phyloP scores from a whole-genome alignment of 2,797 vertebrate genomes.

The Cheirogaleus major region DNA sequence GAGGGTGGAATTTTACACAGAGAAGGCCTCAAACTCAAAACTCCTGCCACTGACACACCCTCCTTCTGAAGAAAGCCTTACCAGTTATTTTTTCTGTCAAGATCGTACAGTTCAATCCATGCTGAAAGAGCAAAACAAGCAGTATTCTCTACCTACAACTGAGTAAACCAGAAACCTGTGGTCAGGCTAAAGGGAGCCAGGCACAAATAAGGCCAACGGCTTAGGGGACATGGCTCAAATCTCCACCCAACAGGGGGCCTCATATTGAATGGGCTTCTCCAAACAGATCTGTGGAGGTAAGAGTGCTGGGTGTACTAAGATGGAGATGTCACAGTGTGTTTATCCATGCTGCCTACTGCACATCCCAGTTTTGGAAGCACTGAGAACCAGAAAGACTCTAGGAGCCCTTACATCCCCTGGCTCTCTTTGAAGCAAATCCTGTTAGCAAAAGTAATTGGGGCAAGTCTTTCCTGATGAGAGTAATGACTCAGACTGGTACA shows the following conservation, averaged over 20 bases:
- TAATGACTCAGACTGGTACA: slow-evolving; percentile 5
- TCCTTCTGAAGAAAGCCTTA: background rate
- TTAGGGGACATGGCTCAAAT: background rate
- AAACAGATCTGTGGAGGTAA: background rate
- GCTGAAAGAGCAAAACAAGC: background rate
- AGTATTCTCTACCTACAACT: background rate
- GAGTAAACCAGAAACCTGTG: background rate
- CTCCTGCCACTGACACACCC: background rate
- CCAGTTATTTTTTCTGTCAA: background rate
- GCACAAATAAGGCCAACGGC: background rate
- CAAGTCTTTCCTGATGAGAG: background rate
- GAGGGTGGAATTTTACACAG: background rate
- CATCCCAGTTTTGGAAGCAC: background rate
- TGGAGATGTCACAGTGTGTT: background rate
- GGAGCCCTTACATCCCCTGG: background rate
- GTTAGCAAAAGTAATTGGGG: background rate
- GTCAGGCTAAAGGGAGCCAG: background rate
- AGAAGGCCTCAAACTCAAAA: background rate
- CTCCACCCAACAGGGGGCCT: background rate
- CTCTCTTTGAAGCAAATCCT: background rate
- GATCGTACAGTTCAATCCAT: background rate
- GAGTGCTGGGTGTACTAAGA: background rate
- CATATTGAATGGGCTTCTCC: background rate
- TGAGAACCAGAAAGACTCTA: background rate
- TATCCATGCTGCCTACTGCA: background rate